Base-by-base conservation (phyloP, 2,888 invertebrate species). In the Trachelus troglodyta region DNA sequence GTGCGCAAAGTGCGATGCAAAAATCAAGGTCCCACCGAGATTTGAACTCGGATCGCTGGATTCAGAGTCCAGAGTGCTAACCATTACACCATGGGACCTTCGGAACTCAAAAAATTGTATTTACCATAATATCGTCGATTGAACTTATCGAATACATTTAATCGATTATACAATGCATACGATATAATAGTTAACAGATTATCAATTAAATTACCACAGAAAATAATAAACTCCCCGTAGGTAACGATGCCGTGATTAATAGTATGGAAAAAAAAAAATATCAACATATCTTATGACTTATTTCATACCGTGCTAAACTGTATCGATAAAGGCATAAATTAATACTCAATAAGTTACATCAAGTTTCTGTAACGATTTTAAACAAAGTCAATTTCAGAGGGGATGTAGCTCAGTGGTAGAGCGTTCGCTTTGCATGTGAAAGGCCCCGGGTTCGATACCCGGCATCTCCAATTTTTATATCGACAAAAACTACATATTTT, bases 381-480 rank as follows among this genome's bases (percentile, higher is more conserved):
- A 23, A 23, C 9, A 56, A 15, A 15, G 2, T 15, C 0, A 15
- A 56, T 9, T 9, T 23, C 9, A 6, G 0, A 9, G 94, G 94
- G 94, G 97, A 96, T 97, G 96, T 97, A 97, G 97, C 97, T 97
- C 97, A 97, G 97, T 97, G 97, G 97, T 97, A 97, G 97, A 97
- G 97, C 97, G 97, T 97, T 97, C 97, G 97, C 97, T 97, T 97
- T 97, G 97, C 97, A 97, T 97, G 97, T 97, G 97, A 97, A 97
- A 97, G 97, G 97, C 96, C 97, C 97, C 96, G 97, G 97, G 97
- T 97, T 97, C 97, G 96, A 97, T 97, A 97, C 97, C 97, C 97
- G 96, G 97, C 96, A 96, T 96, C 96, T 95, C 96, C 96, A 95
- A 88, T 91, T 89, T 90, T 91, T 90, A 23, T 56, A 23, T 56